Conservation (phyloP, 2,888 invertebrate species). For the Metopia argyrocephala region DNA sequence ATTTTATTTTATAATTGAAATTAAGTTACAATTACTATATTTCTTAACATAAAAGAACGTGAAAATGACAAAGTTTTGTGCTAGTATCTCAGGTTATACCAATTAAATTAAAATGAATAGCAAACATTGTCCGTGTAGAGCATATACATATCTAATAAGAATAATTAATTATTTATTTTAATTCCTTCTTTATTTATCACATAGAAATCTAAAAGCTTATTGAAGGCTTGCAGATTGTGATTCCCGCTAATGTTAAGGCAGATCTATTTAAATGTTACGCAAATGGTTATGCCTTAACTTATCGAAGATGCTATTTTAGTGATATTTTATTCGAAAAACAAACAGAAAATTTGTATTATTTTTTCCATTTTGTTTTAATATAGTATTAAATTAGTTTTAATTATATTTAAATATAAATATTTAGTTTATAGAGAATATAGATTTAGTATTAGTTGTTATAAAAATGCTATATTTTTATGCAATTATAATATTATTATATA, state of each 20-base stretch:
- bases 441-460: constrained; percentile 42
- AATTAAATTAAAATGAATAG: constrained; percentile 11
- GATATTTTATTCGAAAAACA: constrained; percentile 53
- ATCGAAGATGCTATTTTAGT: constrained; percentile 61
- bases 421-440: neutral
- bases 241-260: constrained; percentile 24
- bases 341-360: constrained; percentile 44
- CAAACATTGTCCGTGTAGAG: neutral
- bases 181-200: neutral
- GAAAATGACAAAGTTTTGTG: constrained; percentile 20
- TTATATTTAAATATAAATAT: neutral
- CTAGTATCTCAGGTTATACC: constrained; percentile 48
- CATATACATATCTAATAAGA: neutral
- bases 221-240: neutral
- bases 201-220: neutral
- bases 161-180: neutral
- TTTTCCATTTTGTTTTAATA: constrained; percentile 1
- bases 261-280: no score
- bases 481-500: no score
- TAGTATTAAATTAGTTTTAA: constrained; percentile 34
- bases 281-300: neutral
- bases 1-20: neutral
- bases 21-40: constrained; percentile 14
- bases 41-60: neutral
- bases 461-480: no score